Evolutionary conservation across 2,797 vertebrate genomes (phyloP).

Genomic region (Enteromius thamalakanensis): DNA sequence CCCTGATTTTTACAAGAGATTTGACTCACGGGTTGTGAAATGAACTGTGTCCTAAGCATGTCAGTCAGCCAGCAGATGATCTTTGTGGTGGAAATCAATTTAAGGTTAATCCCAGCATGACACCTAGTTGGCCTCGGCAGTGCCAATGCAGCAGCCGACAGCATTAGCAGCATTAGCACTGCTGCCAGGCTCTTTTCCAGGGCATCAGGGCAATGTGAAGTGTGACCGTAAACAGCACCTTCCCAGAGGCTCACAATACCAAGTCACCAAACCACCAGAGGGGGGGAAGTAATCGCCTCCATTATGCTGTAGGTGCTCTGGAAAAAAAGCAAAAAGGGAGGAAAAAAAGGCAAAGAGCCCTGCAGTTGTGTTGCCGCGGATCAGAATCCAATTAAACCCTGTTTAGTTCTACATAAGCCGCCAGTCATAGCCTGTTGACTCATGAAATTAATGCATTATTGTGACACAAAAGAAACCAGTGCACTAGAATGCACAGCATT

Average conservation of each 20-base stretch:
- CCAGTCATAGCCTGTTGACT: slow-evolving; percentile 80
- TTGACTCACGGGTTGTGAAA: slow-evolving; percentile 54
- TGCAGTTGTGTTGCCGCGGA: slow-evolving; percentile 74
- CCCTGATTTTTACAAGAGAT: slow-evolving; percentile 19
- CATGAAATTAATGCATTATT: slow-evolving; percentile 83
- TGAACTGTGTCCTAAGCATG: slow-evolving; percentile 68
- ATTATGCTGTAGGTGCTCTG: slow-evolving; percentile 77
- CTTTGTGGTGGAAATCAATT: slow-evolving; percentile 54
- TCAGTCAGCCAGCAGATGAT: slow-evolving; percentile 58
- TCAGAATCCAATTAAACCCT: slow-evolving; percentile 83
- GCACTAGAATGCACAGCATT: slow-evolving; percentile 65
- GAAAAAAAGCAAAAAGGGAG: slow-evolving; percentile 65
- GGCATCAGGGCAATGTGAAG: slow-evolving; percentile 61
- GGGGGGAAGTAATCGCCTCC: slow-evolving; percentile 74
- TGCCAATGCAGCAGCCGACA: slow-evolving; percentile 49
- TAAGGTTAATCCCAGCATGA: slow-evolving; percentile 70
- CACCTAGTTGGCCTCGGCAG: slow-evolving; percentile 56
- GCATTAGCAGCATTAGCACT: slow-evolving; percentile 57
- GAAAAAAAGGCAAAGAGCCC: slow-evolving; percentile 68
- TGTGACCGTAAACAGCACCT: slow-evolving; percentile 70
- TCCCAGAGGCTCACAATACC: slow-evolving; percentile 65
- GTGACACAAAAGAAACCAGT: slow-evolving; percentile 71
- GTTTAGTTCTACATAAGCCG: slow-evolving; percentile 78
- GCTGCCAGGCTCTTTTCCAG: slow-evolving; percentile 63
- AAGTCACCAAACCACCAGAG: slow-evolving; percentile 59